A percentile compares a stretch with the other conserved stretches of the same genome.
Conservation (phyloP, 2,888 invertebrate genomes). For the Trissolcus japonicus region DNA sequence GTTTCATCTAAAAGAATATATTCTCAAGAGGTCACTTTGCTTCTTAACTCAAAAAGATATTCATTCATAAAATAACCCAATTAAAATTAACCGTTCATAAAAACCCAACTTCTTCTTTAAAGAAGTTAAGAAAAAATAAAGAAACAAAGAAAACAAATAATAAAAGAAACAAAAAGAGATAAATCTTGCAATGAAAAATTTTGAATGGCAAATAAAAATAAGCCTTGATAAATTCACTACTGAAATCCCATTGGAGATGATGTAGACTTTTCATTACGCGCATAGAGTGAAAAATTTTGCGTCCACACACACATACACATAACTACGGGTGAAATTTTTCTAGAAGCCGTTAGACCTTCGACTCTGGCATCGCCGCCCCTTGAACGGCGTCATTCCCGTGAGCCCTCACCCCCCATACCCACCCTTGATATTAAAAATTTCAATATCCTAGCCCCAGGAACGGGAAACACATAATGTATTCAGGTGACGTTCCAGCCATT, state of each 20-base stretch:
- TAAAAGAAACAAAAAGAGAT: too few relatives aligned
- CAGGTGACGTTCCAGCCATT: conserved; percentile 77
- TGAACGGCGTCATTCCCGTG: conserved; percentile 59
- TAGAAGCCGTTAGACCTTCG: conserved; percentile 70
- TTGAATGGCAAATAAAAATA: too few relatives aligned
- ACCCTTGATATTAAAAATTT: conserved; percentile 76
- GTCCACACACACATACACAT: conserved; percentile 61
- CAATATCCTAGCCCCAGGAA: conserved; percentile 77
- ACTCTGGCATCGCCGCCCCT: conserved; percentile 58
- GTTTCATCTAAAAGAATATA: too few relatives aligned
- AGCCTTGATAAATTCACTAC: not conserved
- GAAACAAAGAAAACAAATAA: too few relatives aligned
- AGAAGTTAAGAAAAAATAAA: too few relatives aligned
- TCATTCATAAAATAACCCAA: too few relatives aligned
- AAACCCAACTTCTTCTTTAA: too few relatives aligned
- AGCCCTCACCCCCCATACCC: conserved; percentile 61
- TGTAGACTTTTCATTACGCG: conserved; percentile 48
- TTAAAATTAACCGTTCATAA: too few relatives aligned
- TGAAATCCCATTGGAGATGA: conserved; percentile 23
- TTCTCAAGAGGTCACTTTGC: too few relatives aligned
- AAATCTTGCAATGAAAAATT: too few relatives aligned
- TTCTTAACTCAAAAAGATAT: too few relatives aligned
- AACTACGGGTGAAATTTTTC: conserved; percentile 69
- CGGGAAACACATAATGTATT: conserved; percentile 77
- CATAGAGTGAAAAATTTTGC: conserved; percentile 33